These are phyloP conservation scores for Tetranychus truncatus DNA, from an alignment of 2,888 invertebrate genomes.

Conservation along the genomic window DNA sequence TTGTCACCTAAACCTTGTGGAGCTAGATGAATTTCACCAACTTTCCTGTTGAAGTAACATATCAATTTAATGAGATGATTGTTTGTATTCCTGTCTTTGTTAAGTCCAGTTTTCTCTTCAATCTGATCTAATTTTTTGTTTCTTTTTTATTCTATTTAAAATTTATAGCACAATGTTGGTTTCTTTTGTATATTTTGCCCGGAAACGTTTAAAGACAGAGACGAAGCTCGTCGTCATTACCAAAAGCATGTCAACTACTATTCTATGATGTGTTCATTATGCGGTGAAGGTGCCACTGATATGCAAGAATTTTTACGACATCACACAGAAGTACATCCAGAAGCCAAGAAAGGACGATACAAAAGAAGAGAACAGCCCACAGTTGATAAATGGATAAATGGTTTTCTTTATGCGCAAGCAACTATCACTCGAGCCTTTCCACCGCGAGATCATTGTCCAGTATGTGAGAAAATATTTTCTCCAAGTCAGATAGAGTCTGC, in stretches of 20 bases:
- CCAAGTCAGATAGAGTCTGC: neutral
- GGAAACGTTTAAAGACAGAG: slow-evolving; percentile 9
- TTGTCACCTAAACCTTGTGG: neutral
- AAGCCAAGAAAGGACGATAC: slow-evolving; percentile 15
- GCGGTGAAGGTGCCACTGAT: slow-evolving; percentile 16
- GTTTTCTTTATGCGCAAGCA: slow-evolving; percentile 15
- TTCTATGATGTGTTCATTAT: slow-evolving; percentile 11
- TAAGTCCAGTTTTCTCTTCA: too few species aligned
- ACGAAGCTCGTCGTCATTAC: slow-evolving; percentile 12
- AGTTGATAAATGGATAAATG: slow-evolving; percentile 15
- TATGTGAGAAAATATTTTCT: slow-evolving; percentile 15
- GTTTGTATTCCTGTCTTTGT: too few species aligned
- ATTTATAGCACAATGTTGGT: neutral
- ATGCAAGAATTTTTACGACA: slow-evolving; percentile 14
- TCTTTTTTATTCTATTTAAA: neutral
- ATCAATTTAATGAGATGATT: too few species aligned
- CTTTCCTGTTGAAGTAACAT: too few species aligned
- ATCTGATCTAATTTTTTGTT: too few species aligned
- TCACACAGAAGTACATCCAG: slow-evolving; percentile 14
- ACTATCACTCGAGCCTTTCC: slow-evolving; percentile 13
- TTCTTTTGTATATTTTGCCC: slow-evolving; percentile 17
- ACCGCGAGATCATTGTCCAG: slow-evolving; percentile 16
- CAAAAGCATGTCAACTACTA: slow-evolving; percentile 17
- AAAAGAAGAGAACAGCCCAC: slow-evolving; percentile 14
- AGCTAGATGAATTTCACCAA: too few species aligned